Evolutionary conservation across 2,113 vertebrate genomes (phyloP).

Genomic region (Calypte anna): DNA sequence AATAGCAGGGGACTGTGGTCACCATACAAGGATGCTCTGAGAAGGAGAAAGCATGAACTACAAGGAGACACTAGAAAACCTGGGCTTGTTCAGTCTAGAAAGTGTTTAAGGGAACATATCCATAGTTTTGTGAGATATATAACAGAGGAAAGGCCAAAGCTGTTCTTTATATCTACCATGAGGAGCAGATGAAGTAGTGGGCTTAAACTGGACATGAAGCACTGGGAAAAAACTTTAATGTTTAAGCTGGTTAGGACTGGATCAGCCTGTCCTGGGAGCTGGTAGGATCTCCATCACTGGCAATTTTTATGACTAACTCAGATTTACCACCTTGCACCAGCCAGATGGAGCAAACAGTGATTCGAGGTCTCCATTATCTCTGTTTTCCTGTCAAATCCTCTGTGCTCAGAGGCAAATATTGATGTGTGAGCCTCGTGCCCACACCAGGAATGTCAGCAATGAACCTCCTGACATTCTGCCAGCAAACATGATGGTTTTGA

Average conservation of each 20-base stretch:
- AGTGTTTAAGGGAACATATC: neutral
- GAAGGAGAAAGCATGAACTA: neutral
- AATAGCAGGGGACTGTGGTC: neutral
- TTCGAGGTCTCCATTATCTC: neutral
- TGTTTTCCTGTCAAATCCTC: neutral
- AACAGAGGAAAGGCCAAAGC: neutral
- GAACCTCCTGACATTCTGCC: neutral
- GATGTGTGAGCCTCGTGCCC: neutral
- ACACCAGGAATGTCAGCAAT: neutral
- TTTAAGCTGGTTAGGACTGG: neutral
- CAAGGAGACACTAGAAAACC: neutral
- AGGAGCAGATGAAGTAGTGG: neutral
- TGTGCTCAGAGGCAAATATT: neutral
- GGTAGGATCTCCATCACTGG: neutral
- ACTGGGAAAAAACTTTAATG: neutral
- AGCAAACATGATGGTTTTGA: neutral
- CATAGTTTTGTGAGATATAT: neutral
- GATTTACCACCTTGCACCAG: neutral
- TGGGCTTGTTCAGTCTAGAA: neutral
- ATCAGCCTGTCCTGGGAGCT: neutral
- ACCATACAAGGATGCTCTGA: neutral
- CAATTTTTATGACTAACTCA: neutral
- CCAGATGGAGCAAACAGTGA: neutral
- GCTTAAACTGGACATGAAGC: neutral
- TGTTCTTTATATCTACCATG: rapidly evolving